Base-by-base conservation (phyloP, 2,888 invertebrate genomes). In the Pseudococcus viburni region DNA sequence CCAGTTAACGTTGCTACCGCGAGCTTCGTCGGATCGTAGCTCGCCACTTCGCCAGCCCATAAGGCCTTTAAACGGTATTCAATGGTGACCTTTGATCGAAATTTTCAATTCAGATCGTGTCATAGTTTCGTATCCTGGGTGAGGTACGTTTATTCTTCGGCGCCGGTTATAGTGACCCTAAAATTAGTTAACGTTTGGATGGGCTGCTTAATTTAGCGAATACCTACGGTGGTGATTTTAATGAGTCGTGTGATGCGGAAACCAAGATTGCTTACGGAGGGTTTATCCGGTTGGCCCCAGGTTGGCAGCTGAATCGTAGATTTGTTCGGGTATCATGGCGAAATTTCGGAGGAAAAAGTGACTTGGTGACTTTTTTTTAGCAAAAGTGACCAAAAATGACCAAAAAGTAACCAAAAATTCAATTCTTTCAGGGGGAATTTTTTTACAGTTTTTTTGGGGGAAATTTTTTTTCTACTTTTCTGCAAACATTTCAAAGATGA, bases 1-100 rank as follows among this genome's bases (percentile, higher is more conserved):
- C 68, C 11, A 68, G 68, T 68, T 68, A 11, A 68, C 26, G 68
- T n/a, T 55, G 1, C 51, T 8, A 0, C 5, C 5, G 42, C 42
- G 42, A 42, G 42, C 15, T 12, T 33, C 1, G 26, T 33, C 26
- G 26, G n/a, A n/a, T n/a, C n/a, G n/a, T n/a, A n/a, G n/a, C n/a
- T n/a, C n/a, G n/a, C n/a, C n/a, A n/a, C 15, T 1, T 12, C 48
- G 15, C 11, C 12, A 8, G 12, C 48, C 55, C 64, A 22, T 64
- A 33, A 3, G 9, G 68, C 68, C 26, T 26, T 68, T 68, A 19
- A 68, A 68, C 26, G 5, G 11, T 68, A 68, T 68, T 68, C 68
- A 22, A 12, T 68, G 12, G 26, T 26, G 68, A 68, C 68, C 68
- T 68, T 26, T 68, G 22, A 68, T 68, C 68, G 26, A 68, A 68